Percentiles rank a stretch among this genome's conserved stretches.
These are phyloP conservation scores for Nemapogon koenigi DNA, from an alignment of 2,888 invertebrate species.

Conservation along the genomic window DNA sequence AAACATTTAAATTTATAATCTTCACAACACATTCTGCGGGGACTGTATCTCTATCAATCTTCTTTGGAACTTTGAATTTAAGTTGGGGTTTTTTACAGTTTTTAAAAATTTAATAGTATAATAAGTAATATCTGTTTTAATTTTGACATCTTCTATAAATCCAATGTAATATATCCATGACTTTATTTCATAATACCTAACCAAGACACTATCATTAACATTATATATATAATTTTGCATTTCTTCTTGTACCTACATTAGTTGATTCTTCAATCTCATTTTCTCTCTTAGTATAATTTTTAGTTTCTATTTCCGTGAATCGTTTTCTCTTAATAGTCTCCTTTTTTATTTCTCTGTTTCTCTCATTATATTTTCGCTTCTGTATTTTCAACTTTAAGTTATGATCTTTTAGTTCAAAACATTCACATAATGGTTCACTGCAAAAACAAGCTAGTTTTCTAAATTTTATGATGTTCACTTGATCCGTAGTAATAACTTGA, in stretches of 20 bases:
- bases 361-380: slow-evolving; percentile 2
- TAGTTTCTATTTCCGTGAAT: slow-evolving; percentile 2
- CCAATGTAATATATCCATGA: slow-evolving; percentile 14
- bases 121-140: slow-evolving; percentile 12
- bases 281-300: slow-evolving; percentile 7
- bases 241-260: slow-evolving; percentile 10
- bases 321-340: slow-evolving; percentile 1
- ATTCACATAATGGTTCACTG: no score
- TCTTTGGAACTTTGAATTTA: slow-evolving; percentile 5
- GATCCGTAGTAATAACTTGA: slow-evolving; percentile 10
- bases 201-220: slow-evolving; percentile 13
- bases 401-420: no score
- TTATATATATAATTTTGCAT: no score
- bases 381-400: slow-evolving; percentile 2
- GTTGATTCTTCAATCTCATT: slow-evolving; percentile 10
- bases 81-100: slow-evolving; percentile 12
- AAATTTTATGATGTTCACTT: slow-evolving; percentile 8
- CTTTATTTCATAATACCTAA: slow-evolving; percentile 14
- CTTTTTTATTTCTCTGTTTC: background rate
- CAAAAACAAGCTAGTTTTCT: slow-evolving; percentile 7
- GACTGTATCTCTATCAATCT: slow-evolving; percentile 8
- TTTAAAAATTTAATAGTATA: no score
- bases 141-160: slow-evolving; percentile 12
- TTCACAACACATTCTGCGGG: slow-evolving; percentile 12
- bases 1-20: slow-evolving; percentile 10